Evolutionary conservation across 1,140 invertebrate genomes (phyloP).

Genomic region (Dolichoris vasculosae): DNA sequence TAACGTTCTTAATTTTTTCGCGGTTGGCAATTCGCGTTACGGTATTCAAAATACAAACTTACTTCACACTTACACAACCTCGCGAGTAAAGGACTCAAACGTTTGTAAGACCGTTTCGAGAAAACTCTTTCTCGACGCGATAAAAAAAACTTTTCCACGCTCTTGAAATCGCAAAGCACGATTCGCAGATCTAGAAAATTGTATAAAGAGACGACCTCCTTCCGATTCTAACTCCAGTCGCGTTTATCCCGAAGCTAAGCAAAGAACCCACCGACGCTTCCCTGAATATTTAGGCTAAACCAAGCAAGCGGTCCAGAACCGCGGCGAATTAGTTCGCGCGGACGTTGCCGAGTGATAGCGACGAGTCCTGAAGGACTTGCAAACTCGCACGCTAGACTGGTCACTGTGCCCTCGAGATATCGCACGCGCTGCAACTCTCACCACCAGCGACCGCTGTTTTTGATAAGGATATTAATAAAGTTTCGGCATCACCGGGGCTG

Average conservation of each 20-base stretch:
- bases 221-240: too few species aligned
- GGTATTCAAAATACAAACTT: too few species aligned
- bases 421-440: constrained; percentile 59
- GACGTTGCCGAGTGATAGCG: constrained; percentile 63
- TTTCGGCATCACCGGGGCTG: constrained; percentile 57
- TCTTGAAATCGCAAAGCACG: too few species aligned
- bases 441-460: constrained; percentile 61
- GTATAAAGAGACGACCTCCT: too few species aligned
- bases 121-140: too few species aligned
- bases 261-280: neutral
- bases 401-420: constrained; percentile 67
- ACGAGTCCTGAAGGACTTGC: constrained; percentile 65
- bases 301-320: neutral
- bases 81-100: too few species aligned
- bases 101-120: too few species aligned
- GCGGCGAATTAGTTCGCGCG: neutral
- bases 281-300: constrained; percentile 47
- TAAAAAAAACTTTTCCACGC: too few species aligned
- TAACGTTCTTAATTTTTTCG: too few species aligned
- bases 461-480: constrained; percentile 71
- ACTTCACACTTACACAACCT: too few species aligned
- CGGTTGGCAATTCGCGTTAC: too few species aligned
- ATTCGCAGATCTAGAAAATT: too few species aligned
- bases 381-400: constrained; percentile 60
- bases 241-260: neutral